Percentiles rank a stretch among this genome's conserved stretches.
phyloP scores from a whole-genome alignment of 2,113 vertebrate species.

The Anas platyrhynchos region DNA sequence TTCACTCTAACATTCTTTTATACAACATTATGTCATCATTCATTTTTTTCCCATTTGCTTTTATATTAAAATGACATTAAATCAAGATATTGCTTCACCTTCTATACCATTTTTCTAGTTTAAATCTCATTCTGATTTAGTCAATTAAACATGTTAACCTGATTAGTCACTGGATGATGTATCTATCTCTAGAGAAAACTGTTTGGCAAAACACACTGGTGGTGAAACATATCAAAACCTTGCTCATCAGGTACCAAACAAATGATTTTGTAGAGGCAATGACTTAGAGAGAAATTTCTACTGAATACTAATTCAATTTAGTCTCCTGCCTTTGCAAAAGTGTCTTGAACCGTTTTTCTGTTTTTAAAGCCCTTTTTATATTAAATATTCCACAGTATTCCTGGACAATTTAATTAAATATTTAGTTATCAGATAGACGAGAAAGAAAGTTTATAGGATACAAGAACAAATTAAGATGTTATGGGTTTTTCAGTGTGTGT shows the following conservation, averaged over 20 bases:
- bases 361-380: background rate
- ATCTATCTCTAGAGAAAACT: background rate
- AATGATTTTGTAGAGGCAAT: background rate
- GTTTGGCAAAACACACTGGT: background rate
- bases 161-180: background rate
- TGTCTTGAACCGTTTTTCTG: background rate
- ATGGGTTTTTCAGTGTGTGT: background rate
- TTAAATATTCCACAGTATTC: background rate
- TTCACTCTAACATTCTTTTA: background rate
- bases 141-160: background rate
- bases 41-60: background rate
- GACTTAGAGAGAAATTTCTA: background rate
- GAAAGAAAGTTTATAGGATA: background rate
- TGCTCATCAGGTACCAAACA: background rate
- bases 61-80: background rate
- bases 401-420: background rate
- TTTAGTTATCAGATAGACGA: background rate
- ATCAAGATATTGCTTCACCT: background rate
- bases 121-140: background rate
- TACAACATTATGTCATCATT: background rate
- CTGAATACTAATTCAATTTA: background rate
- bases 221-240: background rate
- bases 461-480: background rate
- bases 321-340: background rate
- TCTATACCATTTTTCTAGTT: background rate